phyloP scores from a whole-genome alignment of 2,113 vertebrate genomes.

The Takifugu bimaculatus region DNA sequence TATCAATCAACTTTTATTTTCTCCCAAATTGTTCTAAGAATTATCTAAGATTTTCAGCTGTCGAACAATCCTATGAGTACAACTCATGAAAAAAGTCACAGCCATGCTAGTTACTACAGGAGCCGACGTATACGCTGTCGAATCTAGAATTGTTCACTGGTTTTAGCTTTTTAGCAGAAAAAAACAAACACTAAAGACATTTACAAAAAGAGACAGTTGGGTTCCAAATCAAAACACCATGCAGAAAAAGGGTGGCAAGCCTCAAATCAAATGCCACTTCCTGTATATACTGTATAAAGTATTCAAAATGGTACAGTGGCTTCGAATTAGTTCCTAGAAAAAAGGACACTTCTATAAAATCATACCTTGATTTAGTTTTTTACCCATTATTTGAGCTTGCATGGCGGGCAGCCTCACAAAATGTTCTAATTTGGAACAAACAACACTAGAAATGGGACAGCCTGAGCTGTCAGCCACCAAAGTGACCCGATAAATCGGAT shows the following conservation, averaged over 20 bases:
- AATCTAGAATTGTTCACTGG: conserved; percentile 48
- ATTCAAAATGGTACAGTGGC: conserved; percentile 62
- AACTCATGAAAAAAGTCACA: conserved; percentile 53
- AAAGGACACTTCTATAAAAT: conserved; percentile 66
- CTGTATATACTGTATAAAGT: conserved; percentile 29
- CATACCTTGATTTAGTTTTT: conserved; percentile 38
- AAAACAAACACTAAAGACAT: conserved; percentile 34
- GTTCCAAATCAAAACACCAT: conserved; percentile 62
- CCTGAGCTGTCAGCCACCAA: conserved; percentile 25
- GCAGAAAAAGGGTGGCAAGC: conserved; percentile 60
- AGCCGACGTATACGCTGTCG: conserved; percentile 56
- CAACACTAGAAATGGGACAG: conserved; percentile 43
- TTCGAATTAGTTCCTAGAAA: conserved; percentile 69
- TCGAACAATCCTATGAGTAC: conserved; percentile 45
- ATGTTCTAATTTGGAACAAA: conserved; percentile 69
- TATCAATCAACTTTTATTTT: conserved; percentile 62
- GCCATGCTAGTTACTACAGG: conserved; percentile 63
- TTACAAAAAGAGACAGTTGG: conserved; percentile 29
- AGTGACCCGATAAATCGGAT: conserved; percentile 7
- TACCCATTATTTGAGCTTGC: conserved; percentile 37
- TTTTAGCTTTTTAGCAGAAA: conserved; percentile 51
- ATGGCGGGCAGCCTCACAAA: conserved; percentile 22
- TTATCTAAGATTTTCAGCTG: conserved; percentile 49
- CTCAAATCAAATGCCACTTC: conserved; percentile 53
- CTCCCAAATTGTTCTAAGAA: conserved; percentile 60